Evolutionary conservation across 2,888 invertebrate genomes (phyloP).

Genomic region (Steinernema hermaphroditum): DNA sequence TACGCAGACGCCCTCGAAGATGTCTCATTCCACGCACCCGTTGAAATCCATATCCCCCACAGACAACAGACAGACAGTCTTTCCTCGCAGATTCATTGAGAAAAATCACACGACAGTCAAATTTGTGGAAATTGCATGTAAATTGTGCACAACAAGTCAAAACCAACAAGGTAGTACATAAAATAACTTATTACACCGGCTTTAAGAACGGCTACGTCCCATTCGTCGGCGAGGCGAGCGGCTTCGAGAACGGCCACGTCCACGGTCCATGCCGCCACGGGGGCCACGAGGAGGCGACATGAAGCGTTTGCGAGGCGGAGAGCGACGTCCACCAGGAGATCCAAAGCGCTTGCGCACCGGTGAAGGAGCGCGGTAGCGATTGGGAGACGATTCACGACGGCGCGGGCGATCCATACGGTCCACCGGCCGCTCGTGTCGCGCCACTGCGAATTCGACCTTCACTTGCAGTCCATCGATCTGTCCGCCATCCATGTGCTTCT

Average conservation of each 20-base stretch:
- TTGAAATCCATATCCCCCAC: no score
- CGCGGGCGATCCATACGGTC: conserved; percentile 32
- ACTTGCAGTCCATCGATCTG: conserved; percentile 58
- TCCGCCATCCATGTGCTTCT: conserved; percentile 98
- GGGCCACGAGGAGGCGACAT: not conserved
- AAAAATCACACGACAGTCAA: not conserved
- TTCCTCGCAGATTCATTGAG: no score
- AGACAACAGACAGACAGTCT: no score
- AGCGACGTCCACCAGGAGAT: not conserved
- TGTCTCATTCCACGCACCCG: no score
- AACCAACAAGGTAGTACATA: conserved; percentile 3
- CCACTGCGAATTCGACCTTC: not conserved
- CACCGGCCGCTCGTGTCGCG: conserved; percentile 5
- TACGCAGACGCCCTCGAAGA: no score
- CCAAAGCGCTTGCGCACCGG: conserved; percentile 5
- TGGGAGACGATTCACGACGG: not conserved
- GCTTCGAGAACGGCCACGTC: conserved; percentile 36
- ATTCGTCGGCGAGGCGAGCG: conserved; percentile 35
- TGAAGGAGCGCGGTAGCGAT: not conserved
- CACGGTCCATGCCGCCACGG: conserved; percentile 36
- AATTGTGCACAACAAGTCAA: not conserved
- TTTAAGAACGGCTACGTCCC: conserved; percentile 5
- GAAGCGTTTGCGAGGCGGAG: not conserved
- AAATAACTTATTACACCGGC: conserved; percentile 12
- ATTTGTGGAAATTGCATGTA: not conserved